Conservation (phyloP, 2,797 vertebrate genomes). For the Malacoraja senta region DNA sequence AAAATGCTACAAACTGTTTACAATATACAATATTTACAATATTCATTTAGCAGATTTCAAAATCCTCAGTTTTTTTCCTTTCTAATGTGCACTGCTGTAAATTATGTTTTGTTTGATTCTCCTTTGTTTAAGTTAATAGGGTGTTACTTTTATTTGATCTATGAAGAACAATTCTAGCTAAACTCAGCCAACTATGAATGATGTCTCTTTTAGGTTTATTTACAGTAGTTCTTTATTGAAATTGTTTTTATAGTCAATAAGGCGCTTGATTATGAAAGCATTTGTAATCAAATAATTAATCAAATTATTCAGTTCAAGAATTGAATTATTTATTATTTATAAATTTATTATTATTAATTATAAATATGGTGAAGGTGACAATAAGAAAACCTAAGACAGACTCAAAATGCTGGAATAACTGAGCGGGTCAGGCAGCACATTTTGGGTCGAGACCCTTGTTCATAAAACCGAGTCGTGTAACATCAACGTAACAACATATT, state of each 20-base stretch:
- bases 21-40: neutral
- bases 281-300: neutral
- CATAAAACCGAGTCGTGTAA: neutral
- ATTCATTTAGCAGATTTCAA: slow-evolving; percentile 7
- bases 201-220: neutral
- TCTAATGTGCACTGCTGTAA: neutral
- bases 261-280: neutral
- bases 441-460: too few species aligned
- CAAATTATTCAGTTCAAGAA: neutral
- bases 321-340: too few species aligned
- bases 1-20: neutral
- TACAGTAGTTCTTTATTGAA: neutral
- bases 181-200: neutral
- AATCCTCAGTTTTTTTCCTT: neutral
- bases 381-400: neutral
- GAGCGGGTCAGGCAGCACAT: too few species aligned
- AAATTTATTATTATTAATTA: too few species aligned
- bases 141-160: neutral
- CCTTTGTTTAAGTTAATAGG: neutral
- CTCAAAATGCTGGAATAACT: too few species aligned
- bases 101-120: neutral
- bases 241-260: neutral
- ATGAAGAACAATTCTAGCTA: neutral
- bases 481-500: neutral
- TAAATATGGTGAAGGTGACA: neutral